Evolutionary conservation across 2,797 vertebrate genomes (phyloP).

Genomic region (Ceryle rudis): DNA sequence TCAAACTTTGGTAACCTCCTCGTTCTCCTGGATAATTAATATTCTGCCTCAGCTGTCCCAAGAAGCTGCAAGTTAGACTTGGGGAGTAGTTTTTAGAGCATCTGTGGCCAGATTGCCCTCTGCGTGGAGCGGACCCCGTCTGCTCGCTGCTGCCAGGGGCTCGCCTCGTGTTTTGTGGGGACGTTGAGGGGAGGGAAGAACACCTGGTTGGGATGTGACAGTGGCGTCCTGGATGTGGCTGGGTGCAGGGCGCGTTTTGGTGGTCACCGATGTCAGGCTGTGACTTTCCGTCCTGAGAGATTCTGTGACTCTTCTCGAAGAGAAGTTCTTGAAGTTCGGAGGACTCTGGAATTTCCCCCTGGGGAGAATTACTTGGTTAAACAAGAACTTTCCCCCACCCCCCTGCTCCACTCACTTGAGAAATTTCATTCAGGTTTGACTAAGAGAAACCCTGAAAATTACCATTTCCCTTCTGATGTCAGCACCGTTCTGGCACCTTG

Average conservation of each 20-base stretch:
- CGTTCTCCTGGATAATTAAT: not conserved
- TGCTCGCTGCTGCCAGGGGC: not conserved
- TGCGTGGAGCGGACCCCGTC: not conserved
- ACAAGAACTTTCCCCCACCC: not conserved
- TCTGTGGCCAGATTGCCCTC: not conserved
- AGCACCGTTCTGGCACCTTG: not conserved
- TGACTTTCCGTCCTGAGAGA: not conserved
- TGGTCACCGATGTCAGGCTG: fast-evolving
- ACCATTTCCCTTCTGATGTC: constrained; percentile 39
- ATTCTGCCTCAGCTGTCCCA: not conserved
- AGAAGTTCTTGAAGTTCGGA: not conserved
- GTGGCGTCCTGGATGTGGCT: not conserved
- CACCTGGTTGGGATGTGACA: not conserved
- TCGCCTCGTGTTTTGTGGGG: not conserved
- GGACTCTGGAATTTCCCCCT: constrained; percentile 1
- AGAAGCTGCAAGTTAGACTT: fast-evolving
- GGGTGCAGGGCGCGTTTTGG: not conserved
- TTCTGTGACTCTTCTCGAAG: not conserved
- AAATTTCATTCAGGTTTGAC: constrained; percentile 54
- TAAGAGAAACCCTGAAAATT: constrained; percentile 39
- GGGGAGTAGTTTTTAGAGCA: not conserved
- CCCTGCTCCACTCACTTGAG: not conserved
- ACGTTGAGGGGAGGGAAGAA: not conserved
- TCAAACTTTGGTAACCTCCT: not conserved
- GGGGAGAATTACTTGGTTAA: not conserved